Evolutionary conservation across 2,888 invertebrate genomes (phyloP), one percentile per base, ranked within the genome.

Genomic region (Branchinecta sandiegonensis): DNA sequence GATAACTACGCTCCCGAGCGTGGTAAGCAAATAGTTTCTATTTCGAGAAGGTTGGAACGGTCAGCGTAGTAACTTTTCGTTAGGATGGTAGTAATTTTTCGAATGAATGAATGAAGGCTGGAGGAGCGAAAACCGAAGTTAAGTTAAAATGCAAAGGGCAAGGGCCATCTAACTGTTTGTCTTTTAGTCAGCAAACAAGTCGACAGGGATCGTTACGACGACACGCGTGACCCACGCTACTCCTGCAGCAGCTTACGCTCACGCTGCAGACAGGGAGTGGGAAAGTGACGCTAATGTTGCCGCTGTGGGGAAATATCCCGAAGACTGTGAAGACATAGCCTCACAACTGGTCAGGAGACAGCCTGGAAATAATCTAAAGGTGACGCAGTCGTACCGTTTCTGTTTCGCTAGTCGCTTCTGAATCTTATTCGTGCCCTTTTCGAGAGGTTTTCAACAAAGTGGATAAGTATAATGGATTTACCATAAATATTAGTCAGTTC

Each of bases 151-250:
- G 6, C 6, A 37, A 37, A 2, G 1, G 37, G 4, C 7, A 37
- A n/a, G 70, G 14, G 48, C 17, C 5, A 69, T 66, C 37, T 37
- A 69, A 17, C 47, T 67, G 17, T 65, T 56, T 17, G 67, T 70
- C 65, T 68, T 70, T 17, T 63, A 73, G 72, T 73, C 72, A n/a
- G 72, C 72, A 46, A 76, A 74, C 46, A 75, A 74, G 69, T 72
- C 73, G 14, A 74, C 75, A 13, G 77, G 77, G 0, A 74, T 81
- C 8, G 87, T 90, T 1, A 90, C 90, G 0, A 89, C 87, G 0
- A 87, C 89, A 0, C 79, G 89, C 48, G 84, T 90, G 1, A 89
- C 90, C 0, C 88, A 90, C 74, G 90, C 89, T 0, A 85, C 88
- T 0, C 89, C 89, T 0, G 85, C 86, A 65, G 86, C 86, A 0